phyloP scores from a whole-genome alignment of 2,888 invertebrate species.

The Macrophya alboannulata region DNA sequence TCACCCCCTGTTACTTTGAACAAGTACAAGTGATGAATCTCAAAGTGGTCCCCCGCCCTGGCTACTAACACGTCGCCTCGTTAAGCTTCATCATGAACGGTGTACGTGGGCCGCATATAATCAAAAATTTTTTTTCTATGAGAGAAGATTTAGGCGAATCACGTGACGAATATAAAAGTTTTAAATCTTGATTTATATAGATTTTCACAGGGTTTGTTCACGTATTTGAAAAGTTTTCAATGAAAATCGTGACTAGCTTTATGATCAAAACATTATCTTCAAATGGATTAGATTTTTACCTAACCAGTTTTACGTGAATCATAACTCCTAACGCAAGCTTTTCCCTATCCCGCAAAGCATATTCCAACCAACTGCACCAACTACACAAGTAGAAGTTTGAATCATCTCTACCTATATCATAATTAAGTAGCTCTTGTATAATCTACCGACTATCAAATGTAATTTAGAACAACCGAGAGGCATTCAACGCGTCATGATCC shows the following conservation, averaged over 20 bases:
- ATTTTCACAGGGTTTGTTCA: slow-evolving; percentile 23
- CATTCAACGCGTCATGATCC: slow-evolving; percentile 38
- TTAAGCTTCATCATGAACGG: slow-evolving; percentile 51
- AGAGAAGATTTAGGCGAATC: slow-evolving; percentile 36
- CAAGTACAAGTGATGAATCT: slow-evolving; percentile 21
- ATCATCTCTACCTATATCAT: background rate
- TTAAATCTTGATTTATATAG: slow-evolving; percentile 22
- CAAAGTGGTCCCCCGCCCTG: background rate
- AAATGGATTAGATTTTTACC: background rate
- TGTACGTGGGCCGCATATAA: slow-evolving; percentile 48
- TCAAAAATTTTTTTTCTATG: slow-evolving; percentile 42
- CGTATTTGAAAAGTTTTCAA: slow-evolving; percentile 39
- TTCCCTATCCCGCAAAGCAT: background rate
- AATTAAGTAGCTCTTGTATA: background rate
- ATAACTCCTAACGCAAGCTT: background rate
- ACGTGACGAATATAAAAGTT: slow-evolving; percentile 24
- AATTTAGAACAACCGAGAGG: slow-evolving; percentile 4
- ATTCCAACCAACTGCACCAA: background rate
- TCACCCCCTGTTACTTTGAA: background rate
- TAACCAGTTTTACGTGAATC: background rate
- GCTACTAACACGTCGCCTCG: slow-evolving; percentile 47
- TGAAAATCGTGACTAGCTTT: slow-evolving; percentile 43
- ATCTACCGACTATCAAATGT: slow-evolving; percentile 20
- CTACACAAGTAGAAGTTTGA: background rate
- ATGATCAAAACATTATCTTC: slow-evolving; percentile 12